Percentiles rank a stretch among this genome's conserved stretches.
These are phyloP conservation scores for Thunnus maccoyii DNA, from an alignment of 2,113 vertebrate species.

Conservation along the genomic window DNA sequence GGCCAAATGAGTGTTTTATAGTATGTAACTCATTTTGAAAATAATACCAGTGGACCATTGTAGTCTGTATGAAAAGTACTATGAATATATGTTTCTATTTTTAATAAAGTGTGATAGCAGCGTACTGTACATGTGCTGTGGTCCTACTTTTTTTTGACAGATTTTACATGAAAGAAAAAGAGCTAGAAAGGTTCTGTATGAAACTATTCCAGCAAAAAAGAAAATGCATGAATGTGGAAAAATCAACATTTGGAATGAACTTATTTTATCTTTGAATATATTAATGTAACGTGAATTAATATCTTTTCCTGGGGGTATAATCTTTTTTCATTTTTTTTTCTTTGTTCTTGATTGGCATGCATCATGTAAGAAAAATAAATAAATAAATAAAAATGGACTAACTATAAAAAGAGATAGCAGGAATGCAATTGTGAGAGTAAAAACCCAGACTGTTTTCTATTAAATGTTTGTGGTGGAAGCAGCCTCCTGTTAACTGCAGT, in stretches of 20 bases:
- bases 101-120: constrained; percentile 85
- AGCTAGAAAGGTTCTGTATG: background rate
- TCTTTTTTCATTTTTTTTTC: background rate
- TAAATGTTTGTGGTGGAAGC: background rate
- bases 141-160: constrained; percentile 58
- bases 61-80: constrained; percentile 83
- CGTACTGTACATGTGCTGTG: constrained; percentile 59
- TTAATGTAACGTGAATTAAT: background rate
- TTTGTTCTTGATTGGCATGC: background rate
- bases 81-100: constrained; percentile 86
- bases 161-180: constrained; percentile 1
- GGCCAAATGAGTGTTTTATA: constrained; percentile 82
- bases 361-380: background rate
- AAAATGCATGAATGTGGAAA: background rate
- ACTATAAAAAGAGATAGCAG: background rate
- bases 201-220: background rate
- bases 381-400: background rate
- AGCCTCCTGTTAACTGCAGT: constrained; percentile 10
- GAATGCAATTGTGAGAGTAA: background rate
- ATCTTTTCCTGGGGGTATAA: background rate
- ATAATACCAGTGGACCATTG: constrained; percentile 81
- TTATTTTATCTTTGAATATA: background rate
- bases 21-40: constrained; percentile 72
- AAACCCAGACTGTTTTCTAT: constrained; percentile 15
- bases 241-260: no score